Base-by-base conservation (phyloP, 1,140 invertebrate species). In the Hycleus cichorii region DNA sequence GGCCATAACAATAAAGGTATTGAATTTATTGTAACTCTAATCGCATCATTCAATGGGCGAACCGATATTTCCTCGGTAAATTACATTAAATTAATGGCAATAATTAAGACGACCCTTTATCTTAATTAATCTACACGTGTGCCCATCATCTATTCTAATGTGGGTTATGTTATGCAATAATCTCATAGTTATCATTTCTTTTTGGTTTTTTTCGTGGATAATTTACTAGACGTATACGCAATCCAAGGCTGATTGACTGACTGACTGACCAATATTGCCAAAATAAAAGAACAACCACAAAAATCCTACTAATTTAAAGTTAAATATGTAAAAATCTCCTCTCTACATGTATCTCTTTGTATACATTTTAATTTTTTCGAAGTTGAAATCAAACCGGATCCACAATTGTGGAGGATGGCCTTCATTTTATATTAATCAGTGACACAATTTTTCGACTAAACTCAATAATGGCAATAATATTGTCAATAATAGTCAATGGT, bases 331-430 rank as follows among this genome's bases (percentile, higher is more conserved):
- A 10, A 11, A 24, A 48, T 48, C 10, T 48, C 32, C 32, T 32
- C 32, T 32, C 32, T 32, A 18, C 18, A 18, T 18, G 43, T 48
- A 48, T 38, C 47, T 49, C 46, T 44, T 40, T 27, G 12, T 9
- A 43, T 44, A 32, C 47, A 24, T 50, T 45, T 32, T 48, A 44
- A 26, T 26, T 50, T 49, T 57, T 32, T 53, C 56, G 40, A 57
- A 6, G 39, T 32, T 42, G 26, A 53, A 53, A 53, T 53, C 39
- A 53, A 53, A 53, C 51, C 51, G 51, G 51, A 53, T 53, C 46
- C 42, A 50, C 49, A 6, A 43, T 43, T 52, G 9, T 32, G 32
- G 32, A 32, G 10, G 39, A 46, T 53, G 51, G 43, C 51, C 51
- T 53, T 53, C 51, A 53, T 53, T 53, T 52, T 24, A 42, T 32